phyloP scores from a whole-genome alignment of 1,140 invertebrate genomes.

The Capitella teleta region DNA sequence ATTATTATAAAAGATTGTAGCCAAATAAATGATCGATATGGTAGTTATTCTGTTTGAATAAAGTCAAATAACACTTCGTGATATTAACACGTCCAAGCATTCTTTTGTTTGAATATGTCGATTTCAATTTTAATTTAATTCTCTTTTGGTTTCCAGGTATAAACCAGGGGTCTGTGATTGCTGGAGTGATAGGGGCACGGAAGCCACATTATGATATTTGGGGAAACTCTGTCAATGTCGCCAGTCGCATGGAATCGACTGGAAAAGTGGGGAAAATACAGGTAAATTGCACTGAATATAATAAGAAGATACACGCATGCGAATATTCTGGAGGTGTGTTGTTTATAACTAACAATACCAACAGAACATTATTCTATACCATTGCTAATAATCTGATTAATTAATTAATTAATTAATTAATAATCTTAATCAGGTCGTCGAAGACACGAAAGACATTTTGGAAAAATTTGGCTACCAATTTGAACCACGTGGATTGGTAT shows the following conservation, averaged over 20 bases:
- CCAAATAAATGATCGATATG: not conserved
- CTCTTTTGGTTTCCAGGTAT: conserved; percentile 52
- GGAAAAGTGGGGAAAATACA: conserved; percentile 69
- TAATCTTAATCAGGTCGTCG: not conserved
- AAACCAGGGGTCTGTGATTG: conserved; percentile 88
- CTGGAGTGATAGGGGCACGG: conserved; percentile 87
- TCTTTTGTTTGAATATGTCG: not conserved
- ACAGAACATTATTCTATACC: not conserved
- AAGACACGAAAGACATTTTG: conserved; percentile 50
- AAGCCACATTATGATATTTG: conserved; percentile 98
- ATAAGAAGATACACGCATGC: not conserved
- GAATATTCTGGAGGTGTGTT: not conserved
- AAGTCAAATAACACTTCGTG: not conserved
- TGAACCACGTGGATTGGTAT: conserved; percentile 33
- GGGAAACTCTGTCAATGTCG: conserved; percentile 96
- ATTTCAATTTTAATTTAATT: not conserved
- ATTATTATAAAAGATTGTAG: not conserved
- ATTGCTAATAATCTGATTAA: not conserved
- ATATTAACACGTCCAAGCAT: not conserved
- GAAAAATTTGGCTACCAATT: conserved; percentile 40
- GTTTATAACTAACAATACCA: not conserved
- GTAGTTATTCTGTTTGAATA: not conserved
- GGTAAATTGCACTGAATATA: conserved; percentile 23
- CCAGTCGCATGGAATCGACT: conserved; percentile 91
- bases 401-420: not conserved